Conservation (phyloP, 2,113 vertebrate species). For the Sclerurus mexicanus region DNA sequence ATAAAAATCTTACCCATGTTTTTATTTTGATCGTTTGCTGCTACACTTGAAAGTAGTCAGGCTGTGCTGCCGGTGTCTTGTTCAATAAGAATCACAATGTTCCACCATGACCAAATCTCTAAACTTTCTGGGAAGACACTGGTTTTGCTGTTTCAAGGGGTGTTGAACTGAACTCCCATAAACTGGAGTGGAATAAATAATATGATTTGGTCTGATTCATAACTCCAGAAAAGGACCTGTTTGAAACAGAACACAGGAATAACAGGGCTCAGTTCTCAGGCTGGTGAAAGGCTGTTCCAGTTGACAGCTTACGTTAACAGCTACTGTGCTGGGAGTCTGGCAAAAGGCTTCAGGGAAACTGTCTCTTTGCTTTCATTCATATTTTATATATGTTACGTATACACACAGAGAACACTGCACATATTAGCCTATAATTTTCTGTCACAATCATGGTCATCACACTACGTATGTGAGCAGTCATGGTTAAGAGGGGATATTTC, state of each 20-base stretch:
- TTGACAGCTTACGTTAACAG: constrained; percentile 43
- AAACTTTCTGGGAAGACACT: not conserved
- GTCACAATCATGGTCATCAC: not conserved
- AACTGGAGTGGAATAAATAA: not conserved
- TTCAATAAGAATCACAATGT: not conserved
- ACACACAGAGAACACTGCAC: not conserved
- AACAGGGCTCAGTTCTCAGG: not conserved
- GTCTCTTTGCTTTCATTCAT: constrained; percentile 35
- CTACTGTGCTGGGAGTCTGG: constrained; percentile 45
- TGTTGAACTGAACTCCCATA: not conserved
- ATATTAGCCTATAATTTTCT: not conserved
- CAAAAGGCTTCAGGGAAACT: constrained; percentile 29
- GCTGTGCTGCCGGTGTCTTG: not conserved
- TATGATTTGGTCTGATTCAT: not conserved
- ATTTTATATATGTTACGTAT: not conserved
- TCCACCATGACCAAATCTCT: not conserved
- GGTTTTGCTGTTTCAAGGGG: not conserved
- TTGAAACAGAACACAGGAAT: not conserved
- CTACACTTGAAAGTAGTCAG: not conserved
- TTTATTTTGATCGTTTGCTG: not conserved
- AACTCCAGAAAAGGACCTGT: not conserved
- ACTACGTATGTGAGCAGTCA: not conserved
- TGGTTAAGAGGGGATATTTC: not conserved
- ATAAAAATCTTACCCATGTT: not conserved
- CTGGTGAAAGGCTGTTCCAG: constrained; percentile 22